Evolutionary conservation across 2,113 vertebrate species (phyloP), one percentile per base, ranked within the genome.

Genomic region (Tringa solitaria): DNA sequence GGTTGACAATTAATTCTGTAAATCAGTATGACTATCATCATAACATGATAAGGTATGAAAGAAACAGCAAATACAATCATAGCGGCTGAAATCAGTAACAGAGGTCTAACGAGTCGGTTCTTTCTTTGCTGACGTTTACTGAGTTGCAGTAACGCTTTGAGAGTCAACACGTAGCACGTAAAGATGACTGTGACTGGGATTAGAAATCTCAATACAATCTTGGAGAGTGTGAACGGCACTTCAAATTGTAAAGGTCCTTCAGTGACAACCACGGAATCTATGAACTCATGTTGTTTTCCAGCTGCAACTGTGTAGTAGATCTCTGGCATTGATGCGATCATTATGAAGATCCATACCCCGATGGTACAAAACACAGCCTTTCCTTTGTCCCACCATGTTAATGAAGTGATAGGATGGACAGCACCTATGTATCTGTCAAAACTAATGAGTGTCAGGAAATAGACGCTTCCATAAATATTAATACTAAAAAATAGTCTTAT

Each of bases 361-460:
- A 77, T n/a, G 12, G 97, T 97, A 93, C 98, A 98, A 32, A 96
- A 68, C 77, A 92, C 56, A 17, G 98, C 98, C 89, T 98, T 98
- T 37, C 89, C 84, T 87, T 96, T 98, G 32, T 98, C 78, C 98
- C 98, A 99, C 98, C 98, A 98, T 7, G 85, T 97, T 54, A 98
- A 80, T 11, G 98, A 98, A 59, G 96, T 95, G 87, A 98, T 96
- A 10, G 98, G 98, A 82, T 98, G 98, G 63, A 98, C 98, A 12
- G 98, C 98, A 28, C 98, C 97, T 56, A 98, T 33, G 2, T 98
- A 98, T 53, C 98, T 98, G 88, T 98, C 98, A 39, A 98, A 98
- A 75, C 98, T 98, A 95, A 98, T 98, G 18, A 99, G 96, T 15
- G 98, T 98, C 82, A 99, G 97, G 92, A 99, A 99, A 78, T 98